phyloP scores from a whole-genome alignment of 2,797 vertebrate species.

The Epinephelus coioides region DNA sequence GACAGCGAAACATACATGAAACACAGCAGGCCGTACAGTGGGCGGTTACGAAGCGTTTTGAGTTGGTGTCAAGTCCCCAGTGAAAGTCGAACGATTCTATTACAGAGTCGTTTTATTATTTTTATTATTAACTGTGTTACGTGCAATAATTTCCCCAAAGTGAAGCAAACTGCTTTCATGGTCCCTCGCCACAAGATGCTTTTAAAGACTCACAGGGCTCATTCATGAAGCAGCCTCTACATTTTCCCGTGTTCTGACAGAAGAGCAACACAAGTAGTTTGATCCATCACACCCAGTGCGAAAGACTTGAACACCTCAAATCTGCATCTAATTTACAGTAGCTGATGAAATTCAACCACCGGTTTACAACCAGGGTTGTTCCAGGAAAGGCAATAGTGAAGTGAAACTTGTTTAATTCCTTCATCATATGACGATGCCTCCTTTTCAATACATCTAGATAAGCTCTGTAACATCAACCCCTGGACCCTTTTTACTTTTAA shows the following conservation, averaged over 20 bases:
- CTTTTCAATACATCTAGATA: constrained; percentile 26
- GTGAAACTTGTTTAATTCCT: constrained; percentile 29
- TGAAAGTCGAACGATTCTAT: constrained; percentile 8
- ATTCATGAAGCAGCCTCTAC: constrained; percentile 62
- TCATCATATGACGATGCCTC: constrained; percentile 8
- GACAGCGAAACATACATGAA: constrained; percentile 72
- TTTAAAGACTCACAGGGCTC: constrained; percentile 67
- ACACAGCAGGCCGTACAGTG: constrained; percentile 61
- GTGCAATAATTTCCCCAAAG: constrained; percentile 17
- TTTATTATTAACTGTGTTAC: background rate
- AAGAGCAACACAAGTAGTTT: constrained; percentile 19
- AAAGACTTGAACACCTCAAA: constrained; percentile 24
- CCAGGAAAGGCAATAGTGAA: constrained; percentile 58
- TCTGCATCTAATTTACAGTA: constrained; percentile 36
- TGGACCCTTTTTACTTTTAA: constrained; percentile 6
- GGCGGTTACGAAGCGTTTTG: constrained; percentile 45
- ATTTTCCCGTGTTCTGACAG: constrained; percentile 9
- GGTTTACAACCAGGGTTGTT: constrained; percentile 8
- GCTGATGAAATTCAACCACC: constrained; percentile 33
- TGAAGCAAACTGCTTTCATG: constrained; percentile 61
- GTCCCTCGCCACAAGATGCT: constrained; percentile 55
- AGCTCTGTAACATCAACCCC: constrained; percentile 15
- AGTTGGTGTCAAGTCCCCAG: constrained; percentile 35
- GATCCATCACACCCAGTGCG: background rate
- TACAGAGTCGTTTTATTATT: background rate